Evolutionary conservation across 2,113 vertebrate species (phyloP).

Genomic region (Ellobius talpinus): DNA sequence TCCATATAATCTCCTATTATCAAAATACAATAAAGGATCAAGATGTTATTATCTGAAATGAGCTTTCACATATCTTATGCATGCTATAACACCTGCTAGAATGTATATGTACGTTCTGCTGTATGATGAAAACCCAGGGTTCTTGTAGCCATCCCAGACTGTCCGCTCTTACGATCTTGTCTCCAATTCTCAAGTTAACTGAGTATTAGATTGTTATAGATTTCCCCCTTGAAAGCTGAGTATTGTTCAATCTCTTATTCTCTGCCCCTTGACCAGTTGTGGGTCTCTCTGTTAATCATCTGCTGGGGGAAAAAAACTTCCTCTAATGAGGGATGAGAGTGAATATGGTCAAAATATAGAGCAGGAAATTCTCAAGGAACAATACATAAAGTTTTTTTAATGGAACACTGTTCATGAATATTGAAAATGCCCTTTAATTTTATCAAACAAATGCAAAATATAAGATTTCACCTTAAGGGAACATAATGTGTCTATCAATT

Average conservation of each 20-base stretch:
- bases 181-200: neutral
- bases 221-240: neutral
- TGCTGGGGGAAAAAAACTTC: no score
- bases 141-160: no score
- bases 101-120: neutral
- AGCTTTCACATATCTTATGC: neutral
- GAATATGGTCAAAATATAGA: neutral
- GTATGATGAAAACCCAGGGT: neutral
- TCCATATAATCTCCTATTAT: neutral
- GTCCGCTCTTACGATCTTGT: no score
- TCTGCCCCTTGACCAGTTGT: no score
- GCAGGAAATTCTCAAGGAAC: neutral
- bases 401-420: neutral
- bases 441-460: neutral
- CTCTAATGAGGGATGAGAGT: neutral
- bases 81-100: neutral
- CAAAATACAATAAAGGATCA: neutral
- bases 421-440: neutral
- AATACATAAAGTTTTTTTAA: neutral
- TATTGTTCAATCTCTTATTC: no score
- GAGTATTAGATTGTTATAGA: neutral
- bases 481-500: neutral
- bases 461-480: neutral
- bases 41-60: neutral
- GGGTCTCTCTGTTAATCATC: no score